Percentiles rank a stretch among this genome's conserved stretches.
Conservation (phyloP, 2,113 vertebrate species). For the Rostratula benghalensis region DNA sequence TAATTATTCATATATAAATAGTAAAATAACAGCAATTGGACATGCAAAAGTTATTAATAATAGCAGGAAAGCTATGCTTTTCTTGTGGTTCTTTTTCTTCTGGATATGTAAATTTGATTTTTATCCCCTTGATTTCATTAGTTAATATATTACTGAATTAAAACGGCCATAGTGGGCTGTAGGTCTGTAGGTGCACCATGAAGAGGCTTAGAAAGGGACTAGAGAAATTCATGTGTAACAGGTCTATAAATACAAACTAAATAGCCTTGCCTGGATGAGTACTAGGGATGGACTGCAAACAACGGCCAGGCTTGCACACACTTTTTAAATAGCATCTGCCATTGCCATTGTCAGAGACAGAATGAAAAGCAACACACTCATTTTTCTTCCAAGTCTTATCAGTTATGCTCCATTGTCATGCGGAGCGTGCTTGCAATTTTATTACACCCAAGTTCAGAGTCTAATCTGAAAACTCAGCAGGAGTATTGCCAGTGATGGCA, state of each 20-base stretch:
- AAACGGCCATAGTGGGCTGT: not conserved
- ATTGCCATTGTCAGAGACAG: not conserved
- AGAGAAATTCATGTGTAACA: not conserved
- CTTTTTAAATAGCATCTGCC: not conserved
- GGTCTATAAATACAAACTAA: not conserved
- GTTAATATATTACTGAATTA: not conserved
- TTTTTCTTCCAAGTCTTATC: not conserved
- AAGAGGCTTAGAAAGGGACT: not conserved
- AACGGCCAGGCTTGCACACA: rapidly evolving
- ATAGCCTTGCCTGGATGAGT: not conserved
- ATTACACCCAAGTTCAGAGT: not conserved
- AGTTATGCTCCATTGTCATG: not conserved
- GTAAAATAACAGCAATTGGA: not conserved
- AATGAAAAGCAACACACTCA: not conserved
- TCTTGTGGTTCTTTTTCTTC: not conserved
- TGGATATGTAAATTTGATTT: not conserved
- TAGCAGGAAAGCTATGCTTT: not conserved
- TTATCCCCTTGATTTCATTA: not conserved
- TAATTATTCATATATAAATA: not conserved
- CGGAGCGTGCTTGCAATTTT: not conserved
- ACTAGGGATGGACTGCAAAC: not conserved
- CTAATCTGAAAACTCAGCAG: not conserved
- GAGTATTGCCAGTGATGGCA: not conserved
- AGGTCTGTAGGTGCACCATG: not conserved
- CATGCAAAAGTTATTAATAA: not conserved